Evolutionary conservation across 2,113 vertebrate genomes (phyloP).

Genomic region (Heliornis fulica): DNA sequence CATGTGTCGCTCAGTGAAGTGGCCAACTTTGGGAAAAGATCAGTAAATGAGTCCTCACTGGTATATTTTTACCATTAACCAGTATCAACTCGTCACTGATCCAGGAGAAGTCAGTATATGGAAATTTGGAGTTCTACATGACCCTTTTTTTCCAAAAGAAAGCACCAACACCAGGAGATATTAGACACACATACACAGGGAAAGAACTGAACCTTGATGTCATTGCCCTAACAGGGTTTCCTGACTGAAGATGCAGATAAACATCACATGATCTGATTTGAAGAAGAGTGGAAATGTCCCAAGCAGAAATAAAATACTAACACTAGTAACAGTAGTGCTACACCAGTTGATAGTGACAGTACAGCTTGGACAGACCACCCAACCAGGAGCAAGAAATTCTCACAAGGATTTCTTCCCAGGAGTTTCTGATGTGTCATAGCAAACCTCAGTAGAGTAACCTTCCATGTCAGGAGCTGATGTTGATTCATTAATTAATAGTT

Average conservation of each 20-base stretch:
- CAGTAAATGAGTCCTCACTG: not conserved
- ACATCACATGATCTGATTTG: not conserved
- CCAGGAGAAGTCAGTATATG: not conserved
- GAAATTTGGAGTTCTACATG: not conserved
- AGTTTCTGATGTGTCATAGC: not conserved
- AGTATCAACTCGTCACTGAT: not conserved
- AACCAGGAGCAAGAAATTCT: not conserved
- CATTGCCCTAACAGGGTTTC: not conserved
- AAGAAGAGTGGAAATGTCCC: not conserved
- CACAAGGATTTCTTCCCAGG: not conserved
- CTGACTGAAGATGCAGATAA: not conserved
- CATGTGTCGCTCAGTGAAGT: not conserved
- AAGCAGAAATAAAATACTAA: not conserved
- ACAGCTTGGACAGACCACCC: not conserved
- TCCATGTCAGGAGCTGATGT: not conserved
- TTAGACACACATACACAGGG: accelerated
- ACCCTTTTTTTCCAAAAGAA: not conserved
- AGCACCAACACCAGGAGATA: not conserved
- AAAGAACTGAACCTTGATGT: not conserved
- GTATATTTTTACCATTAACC: not conserved
- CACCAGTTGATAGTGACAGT: not conserved
- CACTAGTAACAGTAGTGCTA: not conserved
- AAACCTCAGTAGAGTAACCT: not conserved
- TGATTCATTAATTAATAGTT: not conserved
- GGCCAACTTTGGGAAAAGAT: not conserved